Evolutionary conservation across 2,888 invertebrate genomes (phyloP).

Genomic region (Agriopis aurantiaria): DNA sequence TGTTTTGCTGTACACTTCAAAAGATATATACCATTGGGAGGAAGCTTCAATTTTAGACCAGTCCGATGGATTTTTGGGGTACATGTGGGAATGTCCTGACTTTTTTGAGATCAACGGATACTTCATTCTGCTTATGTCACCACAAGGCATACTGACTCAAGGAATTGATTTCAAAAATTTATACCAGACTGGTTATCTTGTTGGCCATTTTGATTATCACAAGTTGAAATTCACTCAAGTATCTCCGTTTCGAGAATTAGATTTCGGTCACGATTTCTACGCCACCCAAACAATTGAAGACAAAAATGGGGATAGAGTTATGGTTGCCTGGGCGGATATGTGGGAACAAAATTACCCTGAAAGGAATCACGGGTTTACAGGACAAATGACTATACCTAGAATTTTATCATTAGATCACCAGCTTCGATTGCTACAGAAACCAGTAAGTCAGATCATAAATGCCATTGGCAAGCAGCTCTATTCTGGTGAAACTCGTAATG

Average conservation of each 20-base stretch:
- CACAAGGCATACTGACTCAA: slow-evolving; percentile 70
- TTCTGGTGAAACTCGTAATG: slow-evolving; percentile 48
- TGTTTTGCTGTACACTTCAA: slow-evolving; percentile 68
- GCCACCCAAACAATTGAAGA: slow-evolving; percentile 74
- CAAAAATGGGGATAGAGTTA: slow-evolving; percentile 58
- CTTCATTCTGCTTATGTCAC: slow-evolving; percentile 74
- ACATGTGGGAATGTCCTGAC: slow-evolving; percentile 85
- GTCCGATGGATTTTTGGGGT: slow-evolving; percentile 71
- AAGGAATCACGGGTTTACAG: slow-evolving; percentile 70
- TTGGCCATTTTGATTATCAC: slow-evolving; percentile 72
- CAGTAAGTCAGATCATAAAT: slow-evolving; percentile 54
- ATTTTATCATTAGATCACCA: slow-evolving; percentile 58
- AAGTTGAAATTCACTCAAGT: slow-evolving; percentile 58
- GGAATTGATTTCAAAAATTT: slow-evolving; percentile 71
- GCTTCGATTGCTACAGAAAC: slow-evolving; percentile 63
- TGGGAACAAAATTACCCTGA: slow-evolving; percentile 77
- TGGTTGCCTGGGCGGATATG: slow-evolving; percentile 78
- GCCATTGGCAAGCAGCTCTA: slow-evolving; percentile 51
- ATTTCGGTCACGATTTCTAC: slow-evolving; percentile 78
- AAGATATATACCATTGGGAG: slow-evolving; percentile 67
- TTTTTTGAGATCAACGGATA: slow-evolving; percentile 73
- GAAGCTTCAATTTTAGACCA: slow-evolving; percentile 60
- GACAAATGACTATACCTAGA: slow-evolving; percentile 73
- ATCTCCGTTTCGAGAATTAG: slow-evolving; percentile 68
- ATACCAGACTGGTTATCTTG: slow-evolving; percentile 76